These are phyloP conservation scores for Argyrosomus regius DNA, from an alignment of 2,797 vertebrate species.

Conservation along the genomic window DNA sequence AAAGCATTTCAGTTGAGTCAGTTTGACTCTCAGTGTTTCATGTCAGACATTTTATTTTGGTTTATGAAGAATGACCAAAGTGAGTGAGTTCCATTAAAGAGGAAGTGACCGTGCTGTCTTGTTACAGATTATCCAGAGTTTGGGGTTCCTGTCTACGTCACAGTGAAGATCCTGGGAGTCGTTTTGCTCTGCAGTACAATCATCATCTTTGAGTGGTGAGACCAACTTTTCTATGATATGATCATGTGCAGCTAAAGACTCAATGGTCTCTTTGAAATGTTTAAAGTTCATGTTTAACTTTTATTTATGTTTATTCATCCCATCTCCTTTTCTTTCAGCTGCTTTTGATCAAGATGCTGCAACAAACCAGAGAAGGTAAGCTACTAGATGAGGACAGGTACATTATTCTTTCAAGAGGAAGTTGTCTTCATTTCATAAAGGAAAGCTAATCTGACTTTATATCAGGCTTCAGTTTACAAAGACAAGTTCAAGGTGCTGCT, in stretches of 20 bases:
- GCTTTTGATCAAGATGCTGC: slow-evolving; percentile 6
- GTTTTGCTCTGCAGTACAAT: not conserved
- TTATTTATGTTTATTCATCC: not conserved
- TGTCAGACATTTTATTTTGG: too few relatives aligned
- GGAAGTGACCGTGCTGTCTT: not conserved
- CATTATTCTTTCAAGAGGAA: too few relatives aligned
- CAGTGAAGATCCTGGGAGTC: not conserved
- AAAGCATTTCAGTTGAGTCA: too few relatives aligned
- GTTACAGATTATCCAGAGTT: not conserved
- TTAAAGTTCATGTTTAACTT: not conserved
- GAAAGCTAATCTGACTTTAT: too few relatives aligned
- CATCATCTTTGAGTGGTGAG: slow-evolving; percentile 19
- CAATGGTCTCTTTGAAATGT: not conserved
- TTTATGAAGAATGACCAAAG: too few relatives aligned
- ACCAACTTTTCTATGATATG: not conserved
- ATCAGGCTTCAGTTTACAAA: not conserved
- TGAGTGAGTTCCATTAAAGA: not conserved
- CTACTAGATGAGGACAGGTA: not conserved
- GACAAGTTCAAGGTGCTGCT: not conserved
- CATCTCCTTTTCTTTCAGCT: not conserved
- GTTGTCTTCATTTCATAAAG: too few relatives aligned
- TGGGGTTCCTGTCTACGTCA: not conserved
- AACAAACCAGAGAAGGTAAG: slow-evolving; percentile 1
- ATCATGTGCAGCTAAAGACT: not conserved
- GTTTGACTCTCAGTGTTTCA: too few relatives aligned